phyloP scores from a whole-genome alignment of 2,113 vertebrate genomes.

The Neodontobutis hainanensis region DNA sequence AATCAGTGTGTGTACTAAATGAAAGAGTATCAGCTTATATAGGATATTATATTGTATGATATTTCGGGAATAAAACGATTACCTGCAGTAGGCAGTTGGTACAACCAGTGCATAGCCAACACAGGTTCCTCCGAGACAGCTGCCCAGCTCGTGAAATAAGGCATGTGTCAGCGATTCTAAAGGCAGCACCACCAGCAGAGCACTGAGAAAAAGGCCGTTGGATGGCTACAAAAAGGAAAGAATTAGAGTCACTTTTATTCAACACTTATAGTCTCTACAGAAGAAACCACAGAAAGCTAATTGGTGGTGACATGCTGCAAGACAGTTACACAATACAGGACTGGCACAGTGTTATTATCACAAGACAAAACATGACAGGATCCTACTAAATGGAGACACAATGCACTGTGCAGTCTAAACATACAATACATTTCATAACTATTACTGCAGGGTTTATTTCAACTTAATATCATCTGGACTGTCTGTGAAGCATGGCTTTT shows the following conservation, averaged over 20 bases:
- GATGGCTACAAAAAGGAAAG: conserved; percentile 75
- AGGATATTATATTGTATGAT: no score
- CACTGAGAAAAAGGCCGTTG: conserved; percentile 91
- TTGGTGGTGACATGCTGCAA: conserved; percentile 46
- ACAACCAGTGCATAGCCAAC: conserved; percentile 94
- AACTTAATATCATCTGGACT: not conserved
- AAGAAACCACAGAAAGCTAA: conserved; percentile 43
- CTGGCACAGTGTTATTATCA: conserved; percentile 41
- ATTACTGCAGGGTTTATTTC: conserved; percentile 8
- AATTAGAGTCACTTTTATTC: conserved; percentile 50
- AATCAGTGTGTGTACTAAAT: no score
- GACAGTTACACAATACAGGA: conserved; percentile 34
- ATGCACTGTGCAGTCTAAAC: conserved; percentile 24
- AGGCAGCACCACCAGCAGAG: conserved; percentile 90
- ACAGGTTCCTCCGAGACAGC: conserved; percentile 93
- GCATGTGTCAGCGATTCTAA: conserved; percentile 93
- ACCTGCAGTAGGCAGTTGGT: conserved; percentile 96
- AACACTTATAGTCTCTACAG: conserved; percentile 13
- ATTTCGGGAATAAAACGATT: conserved; percentile 26
- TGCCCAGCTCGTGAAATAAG: conserved; percentile 93
- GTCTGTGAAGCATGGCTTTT: conserved; percentile 1
- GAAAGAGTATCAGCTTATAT: no score
- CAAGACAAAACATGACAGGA: conserved; percentile 51
- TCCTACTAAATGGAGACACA: conserved; percentile 31
- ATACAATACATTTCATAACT: conserved; percentile 13